phyloP scores from a whole-genome alignment of 2,888 invertebrate genomes.

The Mesorhabditis spiculigera region DNA sequence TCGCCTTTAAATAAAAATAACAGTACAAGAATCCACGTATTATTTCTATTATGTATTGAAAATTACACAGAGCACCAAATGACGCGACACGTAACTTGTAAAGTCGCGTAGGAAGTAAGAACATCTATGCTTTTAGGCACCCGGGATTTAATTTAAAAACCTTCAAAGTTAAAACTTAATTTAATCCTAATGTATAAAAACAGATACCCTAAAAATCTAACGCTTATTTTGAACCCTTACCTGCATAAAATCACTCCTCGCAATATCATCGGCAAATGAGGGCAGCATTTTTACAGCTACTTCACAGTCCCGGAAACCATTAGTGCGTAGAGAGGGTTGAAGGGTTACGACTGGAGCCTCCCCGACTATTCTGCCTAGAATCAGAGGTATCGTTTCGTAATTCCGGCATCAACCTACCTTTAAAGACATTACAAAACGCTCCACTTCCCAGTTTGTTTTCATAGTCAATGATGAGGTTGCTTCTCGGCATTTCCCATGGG shows the following conservation, averaged over 20 bases:
- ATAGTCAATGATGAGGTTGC: conserved; percentile 40
- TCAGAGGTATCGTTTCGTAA: not conserved
- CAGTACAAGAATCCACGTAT: no score
- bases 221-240: conserved; percentile 13
- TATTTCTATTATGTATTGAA: no score
- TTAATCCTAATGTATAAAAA: not conserved
- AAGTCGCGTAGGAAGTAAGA: no score
- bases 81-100: no score
- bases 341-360: conserved; percentile 41
- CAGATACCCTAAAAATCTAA: not conserved
- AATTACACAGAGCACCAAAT: no score
- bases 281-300: conserved; percentile 52
- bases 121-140: not conserved
- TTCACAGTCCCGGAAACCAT: conserved; percentile 34
- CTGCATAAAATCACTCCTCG: conserved; percentile 48
- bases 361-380: conserved; percentile 36
- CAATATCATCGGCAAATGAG: conserved; percentile 50
- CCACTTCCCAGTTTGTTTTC: conserved; percentile 48
- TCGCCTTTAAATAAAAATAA: not conserved
- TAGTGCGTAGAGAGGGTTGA: conserved; percentile 30
- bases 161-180: not conserved
- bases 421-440: conserved; percentile 51
- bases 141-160: not conserved
- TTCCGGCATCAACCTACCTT: conserved; percentile 16
- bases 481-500: conserved; percentile 30